Base-by-base conservation (phyloP, 2,888 invertebrate genomes). In the Pemphredon lugubris region DNA sequence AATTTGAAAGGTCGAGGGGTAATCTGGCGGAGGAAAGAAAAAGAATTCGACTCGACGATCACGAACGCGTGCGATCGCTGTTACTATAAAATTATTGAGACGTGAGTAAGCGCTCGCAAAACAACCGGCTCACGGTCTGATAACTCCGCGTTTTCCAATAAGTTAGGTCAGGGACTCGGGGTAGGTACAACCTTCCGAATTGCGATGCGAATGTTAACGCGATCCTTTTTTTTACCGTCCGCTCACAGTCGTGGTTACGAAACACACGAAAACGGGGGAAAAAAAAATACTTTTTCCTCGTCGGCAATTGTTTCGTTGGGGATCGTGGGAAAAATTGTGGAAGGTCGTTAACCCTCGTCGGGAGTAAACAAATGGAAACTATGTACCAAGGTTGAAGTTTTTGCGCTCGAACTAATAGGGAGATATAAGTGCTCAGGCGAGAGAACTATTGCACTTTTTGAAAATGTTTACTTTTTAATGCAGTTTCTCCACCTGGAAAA, bases 51-150 rank as follows among this genome's bases (percentile, higher is more conserved):
- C 21, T 26, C 65, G 48, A 58, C 44, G 53, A 40, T 34, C 20
- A 54, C 42, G 20, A 3, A 34, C 40, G 14, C 53, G 44, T 11
- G 57, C 48, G 20, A 39, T 6, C 39, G 34, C 39, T 14, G 48
- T 61, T 32, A 47, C 18, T 67, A 72, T 45, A 65, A 77, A 77
- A 72, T 67, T n/a, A n/a, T n/a, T 57, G 67, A 77, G 75, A 70
- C 55, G 58, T 37, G 58, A 67, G 67, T 51, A 66, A 71, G 58
- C 58, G 64, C 45, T 66, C 55, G 64, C 51, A 55, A 67, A 77
- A 77, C 69, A 75, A 61, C 32, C 48, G 57, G 40, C 61, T 23
- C 75, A 75, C 75, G 78, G 78, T 75, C 78, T 75, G 73, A 78
- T 78, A 78, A 75, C 67, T 60, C 50, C 37, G 32, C 32, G 64